Evolutionary conservation across 2,113 vertebrate species (phyloP), one percentile per base, ranked within the genome.

Genomic region (Pseudopodoces humilis): DNA sequence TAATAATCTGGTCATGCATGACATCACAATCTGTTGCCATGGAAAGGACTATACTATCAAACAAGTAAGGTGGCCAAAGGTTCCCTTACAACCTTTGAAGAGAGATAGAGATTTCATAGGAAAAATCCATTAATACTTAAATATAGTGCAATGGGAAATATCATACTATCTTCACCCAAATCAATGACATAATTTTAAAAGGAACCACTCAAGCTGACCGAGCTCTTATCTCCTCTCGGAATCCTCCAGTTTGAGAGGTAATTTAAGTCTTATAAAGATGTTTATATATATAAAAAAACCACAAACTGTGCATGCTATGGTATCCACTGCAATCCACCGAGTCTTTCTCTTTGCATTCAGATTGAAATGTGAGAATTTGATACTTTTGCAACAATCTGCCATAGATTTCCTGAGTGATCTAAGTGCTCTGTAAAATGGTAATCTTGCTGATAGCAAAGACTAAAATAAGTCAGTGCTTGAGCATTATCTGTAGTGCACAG

Each of bases 61-160:
- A 95, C 50, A 95, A 84, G 81, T 70, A 81, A 50, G 49, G 81
- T 84, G 92, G 72, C 35, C 83, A 93, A 95, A 94, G 83, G 83
- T 91, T 92, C 37, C 55, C 80, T 95, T 93, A 94, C 55, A 93
- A 30, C 17, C 21, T 69, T 49, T 62, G 92, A 94, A 86, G 69
- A 92, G 78, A 95, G 95, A 97, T 55, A 94, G 72, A 96, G 65
- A 96, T 97, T 95, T 95, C 79, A 52, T 35, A 90, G 72, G 59
- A 70, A 96, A 95, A 94, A 93, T 92, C 90, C 82, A 92, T 94
- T 96, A 95, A 91, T 88, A 84, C 93, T 94, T 95, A 95, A 96
- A 93, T 92, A 82, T 37, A 90, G 55, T 64, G 83, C 60, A 85
- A 70, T 89, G 68, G 86, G 81, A 91, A 97, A 95, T 96, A 96